Base-by-base conservation (phyloP, 2,888 invertebrate species). In the Maniola hyperantus region DNA sequence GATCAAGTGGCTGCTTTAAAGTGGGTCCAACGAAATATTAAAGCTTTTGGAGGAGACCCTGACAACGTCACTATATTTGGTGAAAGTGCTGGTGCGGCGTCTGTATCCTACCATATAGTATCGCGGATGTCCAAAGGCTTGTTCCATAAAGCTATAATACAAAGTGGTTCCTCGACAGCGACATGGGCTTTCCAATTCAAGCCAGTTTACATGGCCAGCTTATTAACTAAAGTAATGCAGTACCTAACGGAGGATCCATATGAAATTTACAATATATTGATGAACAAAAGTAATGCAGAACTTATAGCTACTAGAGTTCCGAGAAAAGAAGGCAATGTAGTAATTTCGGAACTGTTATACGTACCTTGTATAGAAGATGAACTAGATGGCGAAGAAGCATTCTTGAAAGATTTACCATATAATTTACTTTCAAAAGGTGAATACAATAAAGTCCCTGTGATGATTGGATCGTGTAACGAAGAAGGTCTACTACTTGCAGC, bases 71-170 rank as follows among this genome's bases (percentile, higher is more conserved):
- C 88, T 0, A 69, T 89, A 55, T 87, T 90, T 67, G 91, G 91
- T 0, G 90, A 90, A 71, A 91, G 91, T 55, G 91, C 91, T 64
- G 91, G 91, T 1, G 83, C 77, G 0, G 77, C 82, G 0, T 83
- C 91, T 0, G 84, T 89, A 1, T 89, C 91, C 0, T 85, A 76
- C 15, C 89, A 88, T 18, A 58, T 88, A 1, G 68, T 89, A 0
- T 90, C 91, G 2, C 83, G 84, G 0, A 86, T 87, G 85, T 84
- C 90, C 0, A 85, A 80, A 71, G 89, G 88, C 0, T 74, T 89
- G 0, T 91, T 90, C 61, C 87, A 89, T 53, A 88, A 81, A 76
- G 90, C 84, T 0, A 89, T 91, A 13, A 71, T 83, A 33, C 86
- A 90, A 66, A 90, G 91, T 68, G 91, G 91, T 1, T 90, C 91